Evolutionary conservation across 2,888 invertebrate genomes (phyloP).

Genomic region (Erpobdella octoculata): DNA sequence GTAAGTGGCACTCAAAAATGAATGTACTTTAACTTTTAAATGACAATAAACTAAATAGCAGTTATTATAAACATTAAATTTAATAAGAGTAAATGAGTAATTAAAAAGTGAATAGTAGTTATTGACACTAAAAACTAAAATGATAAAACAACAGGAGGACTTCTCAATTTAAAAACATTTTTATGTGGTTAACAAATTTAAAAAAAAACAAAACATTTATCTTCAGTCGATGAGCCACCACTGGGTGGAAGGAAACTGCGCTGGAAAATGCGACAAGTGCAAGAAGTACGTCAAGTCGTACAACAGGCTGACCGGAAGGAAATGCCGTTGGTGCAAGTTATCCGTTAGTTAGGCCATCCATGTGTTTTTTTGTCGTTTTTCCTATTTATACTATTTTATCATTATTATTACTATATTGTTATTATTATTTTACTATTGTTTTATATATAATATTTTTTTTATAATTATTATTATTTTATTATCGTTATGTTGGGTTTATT

Average conservation of each 20-base stretch:
- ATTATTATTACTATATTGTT: not conserved
- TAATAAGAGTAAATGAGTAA: too few species aligned
- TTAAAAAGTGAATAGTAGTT: too few species aligned
- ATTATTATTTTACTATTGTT: not conserved
- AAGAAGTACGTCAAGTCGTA: slow-evolving; percentile 86
- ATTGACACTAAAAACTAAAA: too few species aligned
- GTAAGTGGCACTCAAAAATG: too few species aligned
- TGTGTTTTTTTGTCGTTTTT: not conserved
- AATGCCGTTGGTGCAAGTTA: slow-evolving; percentile 93
- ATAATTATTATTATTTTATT: not conserved
- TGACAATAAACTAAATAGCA: too few species aligned
- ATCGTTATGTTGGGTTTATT: not conserved
- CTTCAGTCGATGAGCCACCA: slow-evolving; percentile 75
- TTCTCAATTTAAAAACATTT: too few species aligned
- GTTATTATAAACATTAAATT: too few species aligned
- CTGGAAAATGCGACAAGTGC: slow-evolving; percentile 85
- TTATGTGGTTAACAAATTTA: too few species aligned
- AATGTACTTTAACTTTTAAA: too few species aligned
- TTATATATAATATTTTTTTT: not conserved
- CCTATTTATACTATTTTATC: not conserved
- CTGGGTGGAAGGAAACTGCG: slow-evolving; percentile 95
- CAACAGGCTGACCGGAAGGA: slow-evolving; percentile 86
- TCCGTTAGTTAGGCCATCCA: slow-evolving; percentile 61
- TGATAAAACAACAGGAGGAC: too few species aligned
- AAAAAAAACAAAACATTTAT: too few species aligned